These are phyloP conservation scores for Sebastes kiyomatsui DNA, from an alignment of 2,797 vertebrate species.

Conservation along the genomic window DNA sequence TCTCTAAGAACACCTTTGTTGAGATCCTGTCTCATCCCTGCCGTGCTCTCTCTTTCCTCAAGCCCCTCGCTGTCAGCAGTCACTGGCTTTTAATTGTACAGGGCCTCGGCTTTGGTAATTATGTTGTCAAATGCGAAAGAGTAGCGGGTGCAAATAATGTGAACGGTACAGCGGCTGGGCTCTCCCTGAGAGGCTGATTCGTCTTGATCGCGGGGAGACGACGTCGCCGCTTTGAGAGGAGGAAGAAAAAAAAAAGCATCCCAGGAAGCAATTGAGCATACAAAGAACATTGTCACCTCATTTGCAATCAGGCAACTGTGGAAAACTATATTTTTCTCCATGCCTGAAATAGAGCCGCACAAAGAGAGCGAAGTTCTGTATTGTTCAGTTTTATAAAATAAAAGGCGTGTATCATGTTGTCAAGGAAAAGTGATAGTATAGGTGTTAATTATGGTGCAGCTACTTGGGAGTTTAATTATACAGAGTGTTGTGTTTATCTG, in stretches of 20 bases:
- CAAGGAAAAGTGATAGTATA: conserved; percentile 24
- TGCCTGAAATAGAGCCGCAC: conserved; percentile 27
- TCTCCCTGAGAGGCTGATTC: conserved; percentile 46
- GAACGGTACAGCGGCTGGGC: conserved; percentile 28
- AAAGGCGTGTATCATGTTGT: conserved; percentile 40
- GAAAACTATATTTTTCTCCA: conserved; percentile 38
- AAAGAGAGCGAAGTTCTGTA: background rate
- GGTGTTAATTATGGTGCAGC: conserved; percentile 42
- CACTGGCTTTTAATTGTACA: conserved; percentile 73
- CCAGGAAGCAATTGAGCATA: conserved; percentile 61
- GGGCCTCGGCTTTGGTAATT: conserved; percentile 68
- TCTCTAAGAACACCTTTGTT: conserved; percentile 19
- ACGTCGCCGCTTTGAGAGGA: conserved; percentile 23
- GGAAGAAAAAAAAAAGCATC: background rate
- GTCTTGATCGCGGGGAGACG: conserved; percentile 47
- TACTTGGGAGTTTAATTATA: conserved; percentile 44
- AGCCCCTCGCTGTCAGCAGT: conserved; percentile 52
- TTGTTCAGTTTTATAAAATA: conserved; percentile 33
- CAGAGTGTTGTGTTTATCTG: conserved; percentile 36
- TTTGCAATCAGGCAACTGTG: conserved; percentile 56
- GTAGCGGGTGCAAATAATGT: conserved; percentile 55
- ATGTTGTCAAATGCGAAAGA: conserved; percentile 70
- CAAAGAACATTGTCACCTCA: conserved; percentile 67
- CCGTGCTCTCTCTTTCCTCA: conserved; percentile 1
- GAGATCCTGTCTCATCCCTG: conserved; percentile 42